Conservation (phyloP, 1,140 invertebrate species). For the Cheumatopsyche charites region DNA sequence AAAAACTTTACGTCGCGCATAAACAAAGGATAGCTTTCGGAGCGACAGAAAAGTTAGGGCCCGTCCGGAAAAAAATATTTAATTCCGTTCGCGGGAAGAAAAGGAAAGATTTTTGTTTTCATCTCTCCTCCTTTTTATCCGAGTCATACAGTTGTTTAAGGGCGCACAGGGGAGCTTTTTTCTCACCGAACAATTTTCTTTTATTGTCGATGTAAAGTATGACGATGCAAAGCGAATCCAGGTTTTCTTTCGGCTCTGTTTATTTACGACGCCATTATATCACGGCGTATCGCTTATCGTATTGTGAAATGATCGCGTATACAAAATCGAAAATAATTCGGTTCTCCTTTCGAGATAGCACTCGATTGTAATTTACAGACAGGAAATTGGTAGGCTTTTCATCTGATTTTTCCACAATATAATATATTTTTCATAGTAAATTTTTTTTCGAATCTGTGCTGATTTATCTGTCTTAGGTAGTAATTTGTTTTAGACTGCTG, state of each 20-base stretch:
- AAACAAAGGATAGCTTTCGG: constrained; percentile 18
- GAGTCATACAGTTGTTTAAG: constrained; percentile 27
- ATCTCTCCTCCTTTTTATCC: too few species aligned
- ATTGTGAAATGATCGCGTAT: background rate
- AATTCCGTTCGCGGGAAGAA: constrained; percentile 19
- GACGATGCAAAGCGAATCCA: constrained; percentile 24
- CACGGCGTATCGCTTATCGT: too few species aligned
- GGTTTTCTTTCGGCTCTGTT: background rate
- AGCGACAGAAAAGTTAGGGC: background rate
- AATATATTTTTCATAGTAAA: too few species aligned
- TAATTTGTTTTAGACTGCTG: too few species aligned
- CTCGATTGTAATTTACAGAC: background rate
- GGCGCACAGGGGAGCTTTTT: constrained; percentile 31
- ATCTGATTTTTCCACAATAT: too few species aligned
- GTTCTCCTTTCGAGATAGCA: background rate
- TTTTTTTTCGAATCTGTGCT: too few species aligned
- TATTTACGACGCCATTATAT: background rate
- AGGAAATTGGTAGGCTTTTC: too few species aligned
- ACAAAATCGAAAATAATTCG: background rate
- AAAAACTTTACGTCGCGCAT: background rate
- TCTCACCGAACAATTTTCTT: constrained; percentile 38
- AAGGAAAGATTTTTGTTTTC: constrained; percentile 32
- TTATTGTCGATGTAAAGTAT: constrained; percentile 35
- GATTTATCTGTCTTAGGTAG: too few species aligned
- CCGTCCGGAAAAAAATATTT: constrained; percentile 15